phyloP scores from a whole-genome alignment of 2,797 vertebrate genomes.

The Hyperoplus immaculatus region DNA sequence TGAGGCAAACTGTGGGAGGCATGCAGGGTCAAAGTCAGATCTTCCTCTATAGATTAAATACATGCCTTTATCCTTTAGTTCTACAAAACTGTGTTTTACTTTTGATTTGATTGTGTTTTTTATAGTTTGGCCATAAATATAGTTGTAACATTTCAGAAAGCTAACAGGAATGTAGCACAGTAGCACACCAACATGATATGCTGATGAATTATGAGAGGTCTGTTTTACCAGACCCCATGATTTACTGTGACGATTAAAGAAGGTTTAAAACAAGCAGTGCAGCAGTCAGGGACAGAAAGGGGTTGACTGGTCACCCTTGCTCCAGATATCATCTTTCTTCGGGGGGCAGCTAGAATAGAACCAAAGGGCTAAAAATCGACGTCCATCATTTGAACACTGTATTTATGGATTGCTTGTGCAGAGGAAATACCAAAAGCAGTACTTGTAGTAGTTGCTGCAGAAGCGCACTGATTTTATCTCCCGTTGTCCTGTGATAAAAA shows the following conservation, averaged over 20 bases:
- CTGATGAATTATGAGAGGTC: neutral
- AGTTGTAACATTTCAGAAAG: neutral
- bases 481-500: slow-evolving; percentile 18
- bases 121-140: neutral
- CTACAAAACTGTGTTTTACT: neutral
- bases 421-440: slow-evolving; percentile 12
- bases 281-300: slow-evolving; percentile 8
- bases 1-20: neutral
- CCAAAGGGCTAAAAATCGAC: slow-evolving; percentile 5
- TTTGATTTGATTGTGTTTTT: neutral
- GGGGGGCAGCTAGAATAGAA: slow-evolving; percentile 48
- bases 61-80: slow-evolving; percentile 1
- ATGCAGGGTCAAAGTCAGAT: slow-evolving; percentile 8
- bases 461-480: slow-evolving; percentile 4
- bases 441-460: neutral
- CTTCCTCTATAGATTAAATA: neutral
- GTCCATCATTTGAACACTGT: slow-evolving; percentile 8
- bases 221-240: neutral
- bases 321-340: slow-evolving; percentile 58
- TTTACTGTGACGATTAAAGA: neutral
- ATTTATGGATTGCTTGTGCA: slow-evolving; percentile 16
- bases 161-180: neutral
- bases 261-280: slow-evolving; percentile 16
- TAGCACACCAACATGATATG: neutral
- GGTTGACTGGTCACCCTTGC: slow-evolving; percentile 37